A percentile compares a stretch with the other conserved stretches of the same genome.
phyloP scores from a whole-genome alignment of 2,888 invertebrate species.

The Pterobdella sp. region DNA sequence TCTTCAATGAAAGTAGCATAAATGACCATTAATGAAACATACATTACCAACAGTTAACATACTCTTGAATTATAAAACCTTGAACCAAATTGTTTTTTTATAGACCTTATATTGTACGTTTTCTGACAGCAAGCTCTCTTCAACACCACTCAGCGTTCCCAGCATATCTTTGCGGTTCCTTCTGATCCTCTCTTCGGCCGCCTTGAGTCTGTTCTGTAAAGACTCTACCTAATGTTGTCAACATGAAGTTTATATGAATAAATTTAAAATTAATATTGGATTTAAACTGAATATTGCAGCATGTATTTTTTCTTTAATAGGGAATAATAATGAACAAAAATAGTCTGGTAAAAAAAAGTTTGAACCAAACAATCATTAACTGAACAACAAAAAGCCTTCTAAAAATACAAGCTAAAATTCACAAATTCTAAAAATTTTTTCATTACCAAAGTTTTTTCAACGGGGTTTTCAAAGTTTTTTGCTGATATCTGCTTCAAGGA shows the following conservation, averaged over 20 bases:
- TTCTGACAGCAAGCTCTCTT: slow-evolving; percentile 27
- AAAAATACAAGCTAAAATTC: not conserved
- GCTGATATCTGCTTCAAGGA: slow-evolving; percentile 11
- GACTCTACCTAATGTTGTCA: slow-evolving; percentile 4
- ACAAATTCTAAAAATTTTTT: too few relatives aligned
- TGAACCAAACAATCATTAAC: not conserved
- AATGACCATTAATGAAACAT: not conserved
- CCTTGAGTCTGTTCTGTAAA: slow-evolving; percentile 19
- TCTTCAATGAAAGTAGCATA: too few relatives aligned
- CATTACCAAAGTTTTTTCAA: slow-evolving; percentile 12
- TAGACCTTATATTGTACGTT: slow-evolving; percentile 22
- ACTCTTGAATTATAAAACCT: not conserved
- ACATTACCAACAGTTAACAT: not conserved
- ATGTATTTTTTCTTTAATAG: too few relatives aligned
- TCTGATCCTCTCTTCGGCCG: slow-evolving; percentile 22
- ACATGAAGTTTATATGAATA: too few relatives aligned
- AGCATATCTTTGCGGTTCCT: slow-evolving; percentile 9
- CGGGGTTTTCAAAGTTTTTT: slow-evolving; percentile 16
- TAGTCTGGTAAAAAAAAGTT: too few relatives aligned
- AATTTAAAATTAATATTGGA: too few relatives aligned
- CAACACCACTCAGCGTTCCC: slow-evolving; percentile 21
- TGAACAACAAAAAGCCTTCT: not conserved
- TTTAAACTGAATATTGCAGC: too few relatives aligned
- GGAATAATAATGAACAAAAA: too few relatives aligned
- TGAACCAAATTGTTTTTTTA: not conserved